phyloP scores from a whole-genome alignment of 2,113 vertebrate genomes.

The Brachypteracias leptosomus region DNA sequence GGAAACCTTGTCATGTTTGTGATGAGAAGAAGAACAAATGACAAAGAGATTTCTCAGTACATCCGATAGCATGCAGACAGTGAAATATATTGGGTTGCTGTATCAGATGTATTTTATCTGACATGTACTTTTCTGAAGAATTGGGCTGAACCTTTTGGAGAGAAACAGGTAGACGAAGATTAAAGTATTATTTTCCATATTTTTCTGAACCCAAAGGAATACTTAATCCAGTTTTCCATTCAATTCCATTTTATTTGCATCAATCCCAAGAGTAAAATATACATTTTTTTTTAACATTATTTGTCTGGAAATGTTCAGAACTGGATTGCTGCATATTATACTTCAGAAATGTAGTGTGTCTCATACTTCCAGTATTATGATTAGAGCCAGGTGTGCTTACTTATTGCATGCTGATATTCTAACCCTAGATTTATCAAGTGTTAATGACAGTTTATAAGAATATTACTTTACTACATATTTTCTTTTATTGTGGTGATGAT shows the following conservation, averaged over 20 bases:
- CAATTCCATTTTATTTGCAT: neutral
- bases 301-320: neutral
- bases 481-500: neutral
- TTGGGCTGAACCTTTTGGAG: neutral
- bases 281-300: neutral
- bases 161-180: neutral
- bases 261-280: neutral
- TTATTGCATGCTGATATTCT: neutral
- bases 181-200: neutral
- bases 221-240: neutral
- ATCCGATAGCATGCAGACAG: neutral
- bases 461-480: neutral
- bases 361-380: neutral
- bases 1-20: neutral
- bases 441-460: neutral
- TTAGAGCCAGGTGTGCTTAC: neutral
- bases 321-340: neutral
- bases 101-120: neutral
- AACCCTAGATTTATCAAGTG: neutral
- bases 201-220: neutral
- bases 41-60: neutral
- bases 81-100: neutral
- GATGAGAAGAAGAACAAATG: neutral
- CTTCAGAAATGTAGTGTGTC: neutral
- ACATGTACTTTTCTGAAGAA: neutral